Percentiles rank a stretch among this genome's conserved stretches.
These are phyloP conservation scores for Peribatodes rhomboidaria DNA, from an alignment of 2,888 invertebrate genomes.

Conservation along the genomic window DNA sequence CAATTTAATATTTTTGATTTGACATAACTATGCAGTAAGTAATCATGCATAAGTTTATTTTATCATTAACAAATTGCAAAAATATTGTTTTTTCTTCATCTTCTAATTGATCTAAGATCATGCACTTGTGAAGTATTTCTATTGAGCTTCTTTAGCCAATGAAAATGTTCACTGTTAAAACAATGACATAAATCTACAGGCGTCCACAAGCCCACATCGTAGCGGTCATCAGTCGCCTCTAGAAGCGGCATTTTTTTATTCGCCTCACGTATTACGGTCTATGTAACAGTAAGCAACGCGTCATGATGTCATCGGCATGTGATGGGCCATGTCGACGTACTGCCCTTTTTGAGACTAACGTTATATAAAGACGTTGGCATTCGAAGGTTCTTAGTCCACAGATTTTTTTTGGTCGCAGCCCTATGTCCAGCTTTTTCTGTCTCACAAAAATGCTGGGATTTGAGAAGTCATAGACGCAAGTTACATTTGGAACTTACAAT, in stretches of 20 bases:
- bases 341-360: slow-evolving; percentile 64
- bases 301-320: slow-evolving; percentile 82
- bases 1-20: not conserved
- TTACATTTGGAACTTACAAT: too few relatives aligned
- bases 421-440: not conserved
- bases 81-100: not conserved
- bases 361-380: slow-evolving; percentile 59
- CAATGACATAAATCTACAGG: slow-evolving; percentile 22
- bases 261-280: slow-evolving; percentile 71
- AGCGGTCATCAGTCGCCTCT: slow-evolving; percentile 47
- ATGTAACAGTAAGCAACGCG: slow-evolving; percentile 77
- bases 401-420: too few relatives aligned
- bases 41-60: not conserved
- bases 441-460: too few relatives aligned
- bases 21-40: not conserved
- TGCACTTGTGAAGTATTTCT: too few relatives aligned
- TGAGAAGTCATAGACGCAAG: too few relatives aligned
- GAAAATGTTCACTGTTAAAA: not conserved
- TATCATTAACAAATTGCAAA: not conserved
- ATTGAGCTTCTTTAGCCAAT: not conserved
- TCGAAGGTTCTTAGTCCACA: slow-evolving; percentile 7
- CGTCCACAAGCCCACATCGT: slow-evolving; percentile 22
- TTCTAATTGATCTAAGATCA: not conserved
- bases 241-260: slow-evolving; percentile 62
- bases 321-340: slow-evolving; percentile 60